Evolutionary conservation across 2,888 invertebrate genomes (phyloP).

Genomic region (Epinotia nisella): DNA sequence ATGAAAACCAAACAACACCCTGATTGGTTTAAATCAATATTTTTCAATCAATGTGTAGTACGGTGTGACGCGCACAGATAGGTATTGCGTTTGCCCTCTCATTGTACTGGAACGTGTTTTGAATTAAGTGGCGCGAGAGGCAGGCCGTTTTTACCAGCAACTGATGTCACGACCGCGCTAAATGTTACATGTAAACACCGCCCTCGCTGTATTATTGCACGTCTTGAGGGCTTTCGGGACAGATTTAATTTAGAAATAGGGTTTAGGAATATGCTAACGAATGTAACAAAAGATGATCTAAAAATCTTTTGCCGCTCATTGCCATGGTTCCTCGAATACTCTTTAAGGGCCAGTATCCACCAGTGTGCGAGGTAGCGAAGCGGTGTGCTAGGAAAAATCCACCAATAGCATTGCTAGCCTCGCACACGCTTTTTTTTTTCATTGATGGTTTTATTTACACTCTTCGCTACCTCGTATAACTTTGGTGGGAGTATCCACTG

Average conservation of each 20-base stretch:
- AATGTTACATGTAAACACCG: slow-evolving; percentile 59
- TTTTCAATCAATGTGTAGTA: slow-evolving; percentile 44
- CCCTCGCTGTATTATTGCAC: slow-evolving; percentile 47
- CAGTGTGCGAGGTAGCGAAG: too few species aligned
- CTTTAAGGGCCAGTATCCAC: too few species aligned
- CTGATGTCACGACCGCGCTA: slow-evolving; percentile 60
- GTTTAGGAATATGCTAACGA: slow-evolving; percentile 18
- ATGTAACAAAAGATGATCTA: background rate
- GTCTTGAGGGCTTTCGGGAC: background rate
- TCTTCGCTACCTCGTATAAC: too few species aligned
- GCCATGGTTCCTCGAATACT: too few species aligned
- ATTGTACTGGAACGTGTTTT: slow-evolving; percentile 64
- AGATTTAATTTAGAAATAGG: slow-evolving; percentile 28
- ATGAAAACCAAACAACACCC: slow-evolving; percentile 40
- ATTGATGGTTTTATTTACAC: too few species aligned
- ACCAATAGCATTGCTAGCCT: too few species aligned
- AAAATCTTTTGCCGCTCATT: background rate
- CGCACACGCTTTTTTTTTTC: too few species aligned
- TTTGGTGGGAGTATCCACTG: too few species aligned
- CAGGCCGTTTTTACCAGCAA: slow-evolving; percentile 63
- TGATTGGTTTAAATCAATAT: slow-evolving; percentile 43
- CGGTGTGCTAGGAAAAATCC: too few species aligned
- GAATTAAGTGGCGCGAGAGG: slow-evolving; percentile 63
- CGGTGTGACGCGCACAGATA: slow-evolving; percentile 43
- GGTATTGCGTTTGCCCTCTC: slow-evolving; percentile 63